A percentile compares a stretch with the other conserved stretches of the same genome.
Evolutionary conservation across 2,888 invertebrate genomes (phyloP).

Genomic region (Tipula lateralis): DNA sequence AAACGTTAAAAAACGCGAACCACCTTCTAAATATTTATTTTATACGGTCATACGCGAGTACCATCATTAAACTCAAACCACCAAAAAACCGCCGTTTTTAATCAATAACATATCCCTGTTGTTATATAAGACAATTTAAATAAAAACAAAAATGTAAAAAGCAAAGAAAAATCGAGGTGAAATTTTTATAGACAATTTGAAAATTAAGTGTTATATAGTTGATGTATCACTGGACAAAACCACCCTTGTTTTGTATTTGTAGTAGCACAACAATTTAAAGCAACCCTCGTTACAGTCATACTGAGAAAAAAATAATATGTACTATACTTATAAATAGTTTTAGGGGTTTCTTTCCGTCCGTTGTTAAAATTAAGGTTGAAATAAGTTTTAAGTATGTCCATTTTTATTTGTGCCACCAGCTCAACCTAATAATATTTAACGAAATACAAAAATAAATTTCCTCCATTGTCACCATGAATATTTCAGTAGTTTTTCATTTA

Average conservation of each 20-base stretch:
- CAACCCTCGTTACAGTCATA: neutral
- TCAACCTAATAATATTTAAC: neutral
- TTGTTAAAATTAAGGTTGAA: neutral
- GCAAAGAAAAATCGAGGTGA: neutral
- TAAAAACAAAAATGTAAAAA: neutral
- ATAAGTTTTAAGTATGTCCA: neutral
- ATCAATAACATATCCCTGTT: neutral
- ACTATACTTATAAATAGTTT: neutral
- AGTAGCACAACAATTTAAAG: neutral
- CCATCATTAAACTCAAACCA: neutral
- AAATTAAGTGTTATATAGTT: neutral
- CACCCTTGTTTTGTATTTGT: neutral
- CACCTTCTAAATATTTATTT: neutral
- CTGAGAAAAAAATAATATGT: neutral
- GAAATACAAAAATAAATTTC: neutral
- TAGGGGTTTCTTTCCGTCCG: neutral
- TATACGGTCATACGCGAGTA: neutral
- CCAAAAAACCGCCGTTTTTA: neutral
- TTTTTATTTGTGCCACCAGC: neutral
- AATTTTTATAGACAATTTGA: neutral
- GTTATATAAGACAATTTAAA: neutral
- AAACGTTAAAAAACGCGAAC: slow-evolving; percentile 6
- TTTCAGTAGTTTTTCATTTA: neutral
- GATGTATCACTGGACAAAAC: neutral
- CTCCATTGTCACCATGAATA: neutral